These are phyloP conservation scores for Epinotia bilunana DNA, from an alignment of 2,888 invertebrate species.

Conservation along the genomic window DNA sequence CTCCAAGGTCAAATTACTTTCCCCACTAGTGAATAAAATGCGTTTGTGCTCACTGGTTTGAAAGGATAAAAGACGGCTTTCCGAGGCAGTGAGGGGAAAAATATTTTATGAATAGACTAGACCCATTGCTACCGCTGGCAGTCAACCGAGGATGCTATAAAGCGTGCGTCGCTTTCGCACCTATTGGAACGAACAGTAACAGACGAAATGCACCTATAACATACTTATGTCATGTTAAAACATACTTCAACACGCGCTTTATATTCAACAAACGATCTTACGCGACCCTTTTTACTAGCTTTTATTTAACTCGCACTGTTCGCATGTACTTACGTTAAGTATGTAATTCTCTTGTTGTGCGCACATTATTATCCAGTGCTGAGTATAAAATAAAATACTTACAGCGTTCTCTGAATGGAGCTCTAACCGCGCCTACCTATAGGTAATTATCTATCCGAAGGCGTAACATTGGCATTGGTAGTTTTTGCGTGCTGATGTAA, in stretches of 20 bases:
- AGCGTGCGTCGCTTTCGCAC: conserved; percentile 6
- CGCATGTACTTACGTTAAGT: no score
- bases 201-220: not conserved
- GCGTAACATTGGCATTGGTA: conserved; percentile 74
- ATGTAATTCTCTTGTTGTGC: no score
- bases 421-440: conserved; percentile 49
- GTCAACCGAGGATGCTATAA: conserved; percentile 52
- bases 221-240: not conserved
- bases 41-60: no score
- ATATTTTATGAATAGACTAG: conserved; percentile 25
- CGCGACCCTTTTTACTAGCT: not conserved
- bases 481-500: conserved; percentile 74
- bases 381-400: conserved; percentile 5
- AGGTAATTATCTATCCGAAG: conserved; percentile 54
- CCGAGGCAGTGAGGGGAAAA: no score
- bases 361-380: not conserved
- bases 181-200: not conserved
- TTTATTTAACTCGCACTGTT: no score
- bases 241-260: not conserved
- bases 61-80: no score
- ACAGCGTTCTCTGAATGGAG: conserved; percentile 58
- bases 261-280: not conserved
- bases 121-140: conserved; percentile 54
- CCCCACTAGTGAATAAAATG: no score
- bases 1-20: no score